These are phyloP conservation scores for Eublepharis macularius DNA, from an alignment of 2,113 vertebrate species.

Conservation along the genomic window DNA sequence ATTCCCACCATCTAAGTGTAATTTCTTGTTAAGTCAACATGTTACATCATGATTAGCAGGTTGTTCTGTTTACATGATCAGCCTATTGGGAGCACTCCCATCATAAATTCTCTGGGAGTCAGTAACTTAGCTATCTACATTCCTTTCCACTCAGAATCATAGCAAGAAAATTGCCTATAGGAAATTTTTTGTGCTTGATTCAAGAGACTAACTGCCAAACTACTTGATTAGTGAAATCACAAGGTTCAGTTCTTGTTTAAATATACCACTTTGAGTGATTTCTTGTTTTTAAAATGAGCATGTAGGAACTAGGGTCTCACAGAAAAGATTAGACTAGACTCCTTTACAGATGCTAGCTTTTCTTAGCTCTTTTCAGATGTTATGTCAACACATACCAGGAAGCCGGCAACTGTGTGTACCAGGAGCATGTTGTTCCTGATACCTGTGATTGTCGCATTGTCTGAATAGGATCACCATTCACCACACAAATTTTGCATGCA, in stretches of 20 bases:
- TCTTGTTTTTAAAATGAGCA: neutral
- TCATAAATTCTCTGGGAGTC: neutral
- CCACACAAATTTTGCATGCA: no score
- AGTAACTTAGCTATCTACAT: conserved; percentile 24
- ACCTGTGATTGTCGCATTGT: no score
- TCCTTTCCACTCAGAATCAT: neutral
- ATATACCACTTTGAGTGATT: neutral
- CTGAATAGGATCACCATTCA: no score
- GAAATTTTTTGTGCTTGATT: neutral
- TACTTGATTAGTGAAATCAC: neutral
- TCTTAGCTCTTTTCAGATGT: no score
- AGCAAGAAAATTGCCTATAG: neutral
- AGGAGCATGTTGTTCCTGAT: no score
- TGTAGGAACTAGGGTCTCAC: neutral
- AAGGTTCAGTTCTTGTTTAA: neutral
- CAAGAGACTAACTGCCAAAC: neutral
- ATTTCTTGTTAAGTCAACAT: conserved; percentile 9
- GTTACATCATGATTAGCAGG: neutral
- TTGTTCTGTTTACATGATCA: conserved; percentile 13
- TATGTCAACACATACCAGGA: no score
- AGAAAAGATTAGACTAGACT: neutral
- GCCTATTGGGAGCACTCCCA: neutral
- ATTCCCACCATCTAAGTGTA: conserved; percentile 5
- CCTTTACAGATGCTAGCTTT: neutral
- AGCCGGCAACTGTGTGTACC: no score